Percentiles rank a stretch among this genome's conserved stretches.
phyloP scores from a whole-genome alignment of 2,888 invertebrate genomes.

The Callinectes sapidus region DNA sequence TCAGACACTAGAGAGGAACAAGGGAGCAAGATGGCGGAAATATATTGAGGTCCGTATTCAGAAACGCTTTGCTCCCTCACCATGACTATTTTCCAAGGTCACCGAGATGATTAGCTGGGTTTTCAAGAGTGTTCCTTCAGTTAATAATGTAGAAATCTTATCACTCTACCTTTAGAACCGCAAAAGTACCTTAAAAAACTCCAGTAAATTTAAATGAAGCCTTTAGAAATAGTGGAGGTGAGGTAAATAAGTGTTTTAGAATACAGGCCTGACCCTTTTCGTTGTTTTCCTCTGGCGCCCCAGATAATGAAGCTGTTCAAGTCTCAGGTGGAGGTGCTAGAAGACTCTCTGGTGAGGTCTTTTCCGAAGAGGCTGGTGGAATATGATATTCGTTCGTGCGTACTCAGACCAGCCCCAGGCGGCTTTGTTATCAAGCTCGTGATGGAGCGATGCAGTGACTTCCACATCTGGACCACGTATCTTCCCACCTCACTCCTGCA shows the following conservation, averaged over 20 bases:
- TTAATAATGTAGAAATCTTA: no score
- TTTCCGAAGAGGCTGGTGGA: conserved; percentile 40
- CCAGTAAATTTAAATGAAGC: no score
- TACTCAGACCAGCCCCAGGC: not conserved
- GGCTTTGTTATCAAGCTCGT: conserved; percentile 40
- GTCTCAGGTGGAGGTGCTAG: not conserved
- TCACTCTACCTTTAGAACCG: no score
- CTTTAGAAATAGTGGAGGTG: no score
- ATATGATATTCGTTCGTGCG: conserved; percentile 18
- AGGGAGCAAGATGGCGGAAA: not conserved
- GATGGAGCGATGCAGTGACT: conserved; percentile 40
- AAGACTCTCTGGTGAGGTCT: not conserved
- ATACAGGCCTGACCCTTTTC: not conserved
- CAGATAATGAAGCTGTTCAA: conserved; percentile 15
- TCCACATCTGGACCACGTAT: conserved; percentile 42
- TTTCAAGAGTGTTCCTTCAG: no score
- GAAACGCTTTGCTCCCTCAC: no score
- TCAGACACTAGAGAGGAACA: not conserved
- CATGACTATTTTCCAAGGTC: no score
- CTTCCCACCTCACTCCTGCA: conserved; percentile 39
- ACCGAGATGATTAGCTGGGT: no score
- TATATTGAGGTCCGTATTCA: no score
- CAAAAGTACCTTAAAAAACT: no score
- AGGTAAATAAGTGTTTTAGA: no score
- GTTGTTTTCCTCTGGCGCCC: not conserved